Percentiles rank a stretch among this genome's conserved stretches.
Conservation (phyloP, 1,140 invertebrate genomes). For the Drosophila ohnishii region DNA sequence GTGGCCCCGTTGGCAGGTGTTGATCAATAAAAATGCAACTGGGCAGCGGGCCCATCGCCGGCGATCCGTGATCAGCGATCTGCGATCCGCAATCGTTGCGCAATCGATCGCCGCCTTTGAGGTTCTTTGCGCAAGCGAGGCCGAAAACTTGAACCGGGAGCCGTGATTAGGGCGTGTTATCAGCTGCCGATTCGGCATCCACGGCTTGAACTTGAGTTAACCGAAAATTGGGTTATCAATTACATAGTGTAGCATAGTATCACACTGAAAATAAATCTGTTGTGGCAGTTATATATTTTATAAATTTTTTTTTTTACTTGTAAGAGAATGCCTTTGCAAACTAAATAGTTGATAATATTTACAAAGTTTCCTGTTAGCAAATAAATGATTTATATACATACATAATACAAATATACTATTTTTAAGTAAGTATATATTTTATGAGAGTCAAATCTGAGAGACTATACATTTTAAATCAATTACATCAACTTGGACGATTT, state of each 20-base stretch:
- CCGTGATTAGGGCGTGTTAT: slow-evolving; percentile 61
- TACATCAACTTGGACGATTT: background rate
- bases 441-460: background rate
- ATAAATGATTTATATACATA: no score
- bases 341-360: no score
- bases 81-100: slow-evolving; percentile 34
- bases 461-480: background rate
- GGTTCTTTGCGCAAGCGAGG: slow-evolving; percentile 63
- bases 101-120: slow-evolving; percentile 34
- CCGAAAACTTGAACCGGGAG: slow-evolving; percentile 63
- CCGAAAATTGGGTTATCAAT: slow-evolving; percentile 59
- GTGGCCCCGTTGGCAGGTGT: slow-evolving; percentile 74
- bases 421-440: background rate
- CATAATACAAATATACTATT: background rate
- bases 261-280: slow-evolving; percentile 5
- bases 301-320: no score
- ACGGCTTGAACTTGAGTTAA: slow-evolving; percentile 43
- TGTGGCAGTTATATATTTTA: background rate
- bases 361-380: no score
- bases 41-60: slow-evolving; percentile 44
- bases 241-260: slow-evolving; percentile 1
- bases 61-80: slow-evolving; percentile 14
- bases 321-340: no score
- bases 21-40: slow-evolving; percentile 76
- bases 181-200: slow-evolving; percentile 9